These are phyloP conservation scores for Ictidomys tridecemlineatus DNA, from an alignment of 2,113 vertebrate species.

Conservation along the genomic window DNA sequence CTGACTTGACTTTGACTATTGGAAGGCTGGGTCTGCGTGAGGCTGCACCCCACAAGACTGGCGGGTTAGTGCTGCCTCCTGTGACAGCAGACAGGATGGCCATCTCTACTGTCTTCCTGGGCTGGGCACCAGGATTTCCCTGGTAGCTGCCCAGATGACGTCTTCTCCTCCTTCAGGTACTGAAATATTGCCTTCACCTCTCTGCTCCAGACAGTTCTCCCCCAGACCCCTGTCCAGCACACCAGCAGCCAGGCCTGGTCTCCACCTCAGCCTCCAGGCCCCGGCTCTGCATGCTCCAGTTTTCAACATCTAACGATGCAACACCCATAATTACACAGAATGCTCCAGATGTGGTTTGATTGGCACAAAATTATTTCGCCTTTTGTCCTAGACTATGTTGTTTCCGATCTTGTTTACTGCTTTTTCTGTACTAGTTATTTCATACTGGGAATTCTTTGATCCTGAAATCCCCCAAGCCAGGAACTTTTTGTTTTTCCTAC, in stretches of 20 bases:
- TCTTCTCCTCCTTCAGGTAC: not conserved
- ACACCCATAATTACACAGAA: conserved; percentile 66
- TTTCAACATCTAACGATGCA: conserved; percentile 44
- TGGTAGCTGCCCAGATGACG: not conserved
- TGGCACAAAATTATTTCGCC: conserved; percentile 54
- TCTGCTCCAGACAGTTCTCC: not conserved
- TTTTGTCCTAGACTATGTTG: conserved; percentile 66
- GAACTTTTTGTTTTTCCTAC: not conserved
- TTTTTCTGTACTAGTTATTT: conserved; percentile 43
- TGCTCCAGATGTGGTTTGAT: conserved; percentile 67
- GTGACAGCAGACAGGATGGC: rapidly evolving
- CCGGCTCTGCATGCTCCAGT: not conserved
- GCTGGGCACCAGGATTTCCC: not conserved
- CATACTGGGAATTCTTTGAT: conserved; percentile 57
- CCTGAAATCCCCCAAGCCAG: not conserved
- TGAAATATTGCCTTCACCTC: not conserved
- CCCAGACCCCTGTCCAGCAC: rapidly evolving
- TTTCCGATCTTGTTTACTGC: conserved; percentile 58
- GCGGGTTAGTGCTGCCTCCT: rapidly evolving
- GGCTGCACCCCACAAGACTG: not conserved
- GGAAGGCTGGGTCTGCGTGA: not conserved
- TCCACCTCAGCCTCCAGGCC: not conserved
- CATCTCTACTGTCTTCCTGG: not conserved
- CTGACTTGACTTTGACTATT: too few species aligned
- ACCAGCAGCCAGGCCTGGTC: not conserved